Base-by-base conservation (phyloP, 1,140 invertebrate genomes). In the Rhagoletis zephyria region DNA sequence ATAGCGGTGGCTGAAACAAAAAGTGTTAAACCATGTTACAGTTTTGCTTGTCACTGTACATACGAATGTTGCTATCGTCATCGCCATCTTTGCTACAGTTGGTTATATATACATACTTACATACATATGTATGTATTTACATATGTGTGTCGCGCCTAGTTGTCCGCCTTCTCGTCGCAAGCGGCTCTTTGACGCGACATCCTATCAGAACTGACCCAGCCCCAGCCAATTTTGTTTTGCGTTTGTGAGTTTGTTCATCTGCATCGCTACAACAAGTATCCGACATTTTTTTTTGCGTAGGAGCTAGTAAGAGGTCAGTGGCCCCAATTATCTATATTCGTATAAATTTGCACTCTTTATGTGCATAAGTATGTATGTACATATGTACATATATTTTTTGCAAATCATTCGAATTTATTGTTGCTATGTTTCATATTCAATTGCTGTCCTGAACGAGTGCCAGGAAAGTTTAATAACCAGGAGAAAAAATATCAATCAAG, bases 281-380 rank as follows among this genome's bases (percentile, higher is more conserved):
- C 67, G 67, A 45, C 67, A 74, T 48, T 48, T 45, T 14, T 70
- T 70, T 70, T 45, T 16, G 65, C 42, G 65, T 70, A 40, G 65
- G 40, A 70, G 65, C 16, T 42, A 42, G 30, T 45, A 70, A 42
- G 30, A 12, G 65, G 65, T 70, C 65, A 70, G 19, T 70, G 65
- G 65, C 65, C 65, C 40, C 51, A 56, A 7, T 30, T 30, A 30
- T 30, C 30, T 56, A 56, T 0, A 56, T 56, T 5, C 51, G 10
- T 56, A 10, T 2, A 56, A 10, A 56, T 0, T 30, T 56, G 61
- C 61, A 63, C 12, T 48, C 30, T 42, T 2, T 56, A 56, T 70
- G 42, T 48, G n/a, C 70, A 77, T 51, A 51, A 3, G 6, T 77
- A 7, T 14, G 16, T 63, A 63, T 6, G 9, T 77, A 10, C n/a